These are phyloP conservation scores for Notothenia rossii DNA, from an alignment of 2,113 vertebrate genomes.

Conservation along the genomic window DNA sequence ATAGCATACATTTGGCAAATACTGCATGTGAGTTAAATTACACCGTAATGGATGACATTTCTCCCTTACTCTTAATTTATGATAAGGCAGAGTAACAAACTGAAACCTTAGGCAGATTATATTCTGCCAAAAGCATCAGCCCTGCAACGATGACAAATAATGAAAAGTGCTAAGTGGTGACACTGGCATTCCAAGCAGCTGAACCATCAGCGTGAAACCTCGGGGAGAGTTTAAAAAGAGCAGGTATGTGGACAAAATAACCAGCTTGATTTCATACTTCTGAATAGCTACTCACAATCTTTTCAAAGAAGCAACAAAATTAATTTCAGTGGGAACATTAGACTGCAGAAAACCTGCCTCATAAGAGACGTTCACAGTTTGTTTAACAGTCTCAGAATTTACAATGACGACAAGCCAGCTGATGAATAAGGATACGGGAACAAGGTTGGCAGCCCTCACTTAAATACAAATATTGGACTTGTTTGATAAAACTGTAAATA, in stretches of 20 bases:
- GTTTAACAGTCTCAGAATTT: too few species aligned
- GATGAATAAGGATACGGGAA: too few species aligned
- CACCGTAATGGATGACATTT: background rate
- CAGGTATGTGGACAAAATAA: conserved; percentile 3
- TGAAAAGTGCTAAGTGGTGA: background rate
- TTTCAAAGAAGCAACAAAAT: background rate
- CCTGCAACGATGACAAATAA: conserved; percentile 5
- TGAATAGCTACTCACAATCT: background rate
- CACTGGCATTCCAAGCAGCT: conserved; percentile 6
- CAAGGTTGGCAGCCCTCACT: too few species aligned
- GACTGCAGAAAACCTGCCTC: background rate
- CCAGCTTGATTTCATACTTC: background rate
- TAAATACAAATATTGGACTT: too few species aligned
- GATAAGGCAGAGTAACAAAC: conserved; percentile 26
- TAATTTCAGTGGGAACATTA: background rate
- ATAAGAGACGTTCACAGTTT: too few species aligned
- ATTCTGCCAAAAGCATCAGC: conserved; percentile 26
- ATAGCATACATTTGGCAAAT: background rate
- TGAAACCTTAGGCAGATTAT: background rate
- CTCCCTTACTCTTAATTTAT: background rate
- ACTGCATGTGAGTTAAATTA: background rate
- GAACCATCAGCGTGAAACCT: conserved; percentile 3
- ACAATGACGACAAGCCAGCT: too few species aligned
- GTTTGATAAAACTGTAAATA: conserved; percentile 2
- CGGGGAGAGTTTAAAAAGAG: background rate